A percentile compares a stretch with the other conserved stretches of the same genome.
Evolutionary conservation across 2,797 vertebrate genomes (phyloP).

Genomic region (Labeo calbasu): DNA sequence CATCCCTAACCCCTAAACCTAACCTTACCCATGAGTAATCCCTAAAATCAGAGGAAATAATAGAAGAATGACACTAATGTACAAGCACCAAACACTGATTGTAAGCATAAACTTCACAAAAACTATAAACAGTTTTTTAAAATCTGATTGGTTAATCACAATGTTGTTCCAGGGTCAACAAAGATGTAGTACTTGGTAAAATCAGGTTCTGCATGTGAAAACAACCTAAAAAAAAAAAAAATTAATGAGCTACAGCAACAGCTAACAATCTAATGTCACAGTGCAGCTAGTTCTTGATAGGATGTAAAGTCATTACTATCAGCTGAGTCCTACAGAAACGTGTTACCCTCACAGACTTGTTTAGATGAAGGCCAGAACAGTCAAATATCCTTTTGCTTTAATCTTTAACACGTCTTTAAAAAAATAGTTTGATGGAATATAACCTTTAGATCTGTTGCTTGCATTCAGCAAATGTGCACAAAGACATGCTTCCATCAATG

Average conservation of each 20-base stretch:
- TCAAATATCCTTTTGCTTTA: background rate
- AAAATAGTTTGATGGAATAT: background rate
- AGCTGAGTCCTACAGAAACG: background rate
- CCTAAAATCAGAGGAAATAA: too few relatives aligned
- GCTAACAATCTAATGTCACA: background rate
- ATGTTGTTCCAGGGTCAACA: too few relatives aligned
- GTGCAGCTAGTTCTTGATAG: background rate
- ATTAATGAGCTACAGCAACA: background rate
- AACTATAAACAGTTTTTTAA: too few relatives aligned
- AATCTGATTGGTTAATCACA: too few relatives aligned
- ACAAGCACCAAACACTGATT: too few relatives aligned
- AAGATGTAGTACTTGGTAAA: too few relatives aligned
- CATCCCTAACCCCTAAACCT: too few relatives aligned
- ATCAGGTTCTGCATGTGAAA: too few relatives aligned
- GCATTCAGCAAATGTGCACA: background rate
- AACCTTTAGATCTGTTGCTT: background rate
- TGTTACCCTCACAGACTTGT: background rate
- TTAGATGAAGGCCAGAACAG: background rate
- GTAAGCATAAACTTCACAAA: too few relatives aligned
- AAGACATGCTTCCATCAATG: background rate
- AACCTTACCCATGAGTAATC: too few relatives aligned
- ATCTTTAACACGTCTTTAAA: background rate
- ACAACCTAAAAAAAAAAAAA: background rate
- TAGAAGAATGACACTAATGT: too few relatives aligned
- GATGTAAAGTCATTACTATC: background rate